phyloP scores from a whole-genome alignment of 2,888 invertebrate genomes.

The Miltochrista miniata region DNA sequence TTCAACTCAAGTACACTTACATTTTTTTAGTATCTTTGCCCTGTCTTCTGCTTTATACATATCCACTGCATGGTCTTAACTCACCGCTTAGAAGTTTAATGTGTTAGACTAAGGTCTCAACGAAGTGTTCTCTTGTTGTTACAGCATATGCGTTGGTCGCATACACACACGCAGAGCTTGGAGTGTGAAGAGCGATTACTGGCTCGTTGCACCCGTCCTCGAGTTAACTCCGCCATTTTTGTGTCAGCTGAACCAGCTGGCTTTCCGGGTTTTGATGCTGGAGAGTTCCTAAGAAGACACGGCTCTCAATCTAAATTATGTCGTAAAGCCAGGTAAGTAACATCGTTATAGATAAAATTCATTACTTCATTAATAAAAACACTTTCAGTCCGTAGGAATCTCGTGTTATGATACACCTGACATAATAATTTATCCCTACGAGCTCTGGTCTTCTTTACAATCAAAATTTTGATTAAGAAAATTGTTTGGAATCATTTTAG shows the following conservation, averaged over 20 bases:
- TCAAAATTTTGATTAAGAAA: too few relatives aligned
- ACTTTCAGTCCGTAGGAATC: too few relatives aligned
- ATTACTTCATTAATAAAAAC: too few relatives aligned
- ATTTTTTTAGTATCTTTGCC: too few relatives aligned
- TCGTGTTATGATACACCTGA: too few relatives aligned
- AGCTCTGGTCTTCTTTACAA: too few relatives aligned
- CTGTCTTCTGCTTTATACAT: too few relatives aligned
- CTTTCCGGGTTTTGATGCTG: constrained; percentile 90
- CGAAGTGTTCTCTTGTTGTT: constrained; percentile 20
- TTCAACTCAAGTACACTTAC: too few relatives aligned
- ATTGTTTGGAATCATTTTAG: too few relatives aligned
- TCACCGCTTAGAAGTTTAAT: not conserved
- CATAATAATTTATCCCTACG: too few relatives aligned
- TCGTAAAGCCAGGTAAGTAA: constrained; percentile 87
- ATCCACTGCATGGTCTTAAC: too few relatives aligned
- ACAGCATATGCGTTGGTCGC: constrained; percentile 89
- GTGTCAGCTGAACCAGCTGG: constrained; percentile 89
- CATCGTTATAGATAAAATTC: not conserved
- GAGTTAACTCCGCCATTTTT: constrained; percentile 94
- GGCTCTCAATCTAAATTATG: constrained; percentile 91
- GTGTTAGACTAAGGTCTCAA: not conserved
- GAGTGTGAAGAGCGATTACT: constrained; percentile 85
- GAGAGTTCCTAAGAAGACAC: constrained; percentile 91
- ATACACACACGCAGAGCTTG: constrained; percentile 86
- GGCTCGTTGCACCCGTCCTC: constrained; percentile 86